Conservation (phyloP, 2,888 invertebrate species). For the Cryptocheilus praepositus region DNA sequence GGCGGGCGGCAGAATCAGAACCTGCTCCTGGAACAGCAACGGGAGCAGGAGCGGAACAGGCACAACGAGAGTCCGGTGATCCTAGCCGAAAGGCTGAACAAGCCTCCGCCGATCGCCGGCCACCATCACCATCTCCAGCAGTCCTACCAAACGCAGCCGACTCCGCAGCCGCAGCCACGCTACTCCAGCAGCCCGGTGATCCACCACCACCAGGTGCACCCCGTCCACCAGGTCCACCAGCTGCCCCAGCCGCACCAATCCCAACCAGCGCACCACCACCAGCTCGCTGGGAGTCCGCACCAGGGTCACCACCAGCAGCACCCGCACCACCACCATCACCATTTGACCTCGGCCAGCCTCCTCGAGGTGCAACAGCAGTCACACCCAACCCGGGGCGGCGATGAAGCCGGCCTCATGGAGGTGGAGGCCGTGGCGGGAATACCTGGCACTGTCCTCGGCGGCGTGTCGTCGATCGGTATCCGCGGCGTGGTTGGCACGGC, state of each 20-base stretch:
- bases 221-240: constrained; percentile 27
- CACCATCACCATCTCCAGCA: constrained; percentile 58
- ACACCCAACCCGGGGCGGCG: constrained; percentile 60
- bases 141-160: constrained; percentile 56
- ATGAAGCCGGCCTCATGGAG: constrained; percentile 67
- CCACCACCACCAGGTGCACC: constrained; percentile 44
- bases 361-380: constrained; percentile 60
- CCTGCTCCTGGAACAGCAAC: constrained; percentile 68
- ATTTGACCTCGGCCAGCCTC: constrained; percentile 50
- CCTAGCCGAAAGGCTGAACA: constrained; percentile 70
- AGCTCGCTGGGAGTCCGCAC: constrained; percentile 40
- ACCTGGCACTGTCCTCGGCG: constrained; percentile 60
- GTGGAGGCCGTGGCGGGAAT: constrained; percentile 69
- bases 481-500: constrained; percentile 70
- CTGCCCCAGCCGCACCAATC: constrained; percentile 46
- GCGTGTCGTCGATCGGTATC: constrained; percentile 40
- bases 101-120: constrained; percentile 62
- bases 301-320: constrained; percentile 51
- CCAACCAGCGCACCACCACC: constrained; percentile 48
- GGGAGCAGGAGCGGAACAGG: constrained; percentile 72
- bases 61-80: constrained; percentile 73
- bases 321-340: constrained; percentile 42
- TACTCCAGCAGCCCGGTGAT: constrained; percentile 55
- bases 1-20: constrained; percentile 69
- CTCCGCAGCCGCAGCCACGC: constrained; percentile 47